Percentiles rank a stretch among this genome's conserved stretches.
Evolutionary conservation across 2,797 vertebrate species (phyloP).

Genomic region (Sphenodon punctatus): DNA sequence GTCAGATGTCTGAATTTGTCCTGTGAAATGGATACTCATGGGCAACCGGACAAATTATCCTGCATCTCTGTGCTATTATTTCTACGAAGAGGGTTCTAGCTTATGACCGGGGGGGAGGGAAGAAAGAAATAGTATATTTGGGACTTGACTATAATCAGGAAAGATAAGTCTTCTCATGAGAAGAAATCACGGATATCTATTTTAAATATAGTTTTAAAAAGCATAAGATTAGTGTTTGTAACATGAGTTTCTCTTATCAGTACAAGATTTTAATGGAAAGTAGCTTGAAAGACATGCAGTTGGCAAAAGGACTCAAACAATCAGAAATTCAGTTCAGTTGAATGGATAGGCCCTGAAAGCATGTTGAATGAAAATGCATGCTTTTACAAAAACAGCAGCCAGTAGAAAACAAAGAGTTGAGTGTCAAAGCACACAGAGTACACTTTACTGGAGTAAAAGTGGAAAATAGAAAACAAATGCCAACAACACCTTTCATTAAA

Average conservation of each 20-base stretch:
- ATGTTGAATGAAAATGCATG: background rate
- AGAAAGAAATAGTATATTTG: background rate
- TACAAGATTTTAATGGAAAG: background rate
- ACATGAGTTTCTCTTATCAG: background rate
- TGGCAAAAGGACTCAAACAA: background rate
- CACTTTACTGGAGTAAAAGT: slow-evolving; percentile 15
- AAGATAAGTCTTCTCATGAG: accelerated
- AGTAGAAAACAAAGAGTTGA: slow-evolving; percentile 4
- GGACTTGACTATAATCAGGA: background rate
- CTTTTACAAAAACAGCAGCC: slow-evolving; percentile 1
- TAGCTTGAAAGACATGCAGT: background rate
- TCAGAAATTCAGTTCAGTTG: slow-evolving; percentile 22
- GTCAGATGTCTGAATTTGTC: background rate
- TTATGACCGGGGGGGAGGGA: background rate
- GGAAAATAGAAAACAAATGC: background rate
- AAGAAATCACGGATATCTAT: background rate
- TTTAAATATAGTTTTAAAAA: background rate
- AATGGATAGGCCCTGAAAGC: slow-evolving; percentile 11
- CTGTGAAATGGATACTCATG: slow-evolving; percentile 12
- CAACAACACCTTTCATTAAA: too few relatives aligned
- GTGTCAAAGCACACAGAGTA: slow-evolving; percentile 7
- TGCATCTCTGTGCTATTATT: background rate
- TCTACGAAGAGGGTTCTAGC: accelerated
- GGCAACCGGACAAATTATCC: background rate
- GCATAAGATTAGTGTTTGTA: background rate